Percentiles rank a stretch among this genome's conserved stretches.
These are phyloP conservation scores for Cassiopea xamachana DNA, from an alignment of 30 jellyfish, hydroid and myxozoan species.

Conservation along the genomic window DNA sequence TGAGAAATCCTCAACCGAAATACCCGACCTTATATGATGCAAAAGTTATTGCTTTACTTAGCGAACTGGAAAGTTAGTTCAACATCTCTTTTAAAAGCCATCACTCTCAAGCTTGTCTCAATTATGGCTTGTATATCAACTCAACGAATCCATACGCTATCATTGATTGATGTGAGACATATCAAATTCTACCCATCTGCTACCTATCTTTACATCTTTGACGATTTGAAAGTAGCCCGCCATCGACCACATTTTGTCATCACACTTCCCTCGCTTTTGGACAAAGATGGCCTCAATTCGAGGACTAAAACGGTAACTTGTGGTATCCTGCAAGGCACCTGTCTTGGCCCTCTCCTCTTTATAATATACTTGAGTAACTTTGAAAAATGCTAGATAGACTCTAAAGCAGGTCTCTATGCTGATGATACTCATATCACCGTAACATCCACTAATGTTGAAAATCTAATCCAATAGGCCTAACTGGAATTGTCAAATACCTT, in stretches of 20 bases:
- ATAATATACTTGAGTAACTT: no score
- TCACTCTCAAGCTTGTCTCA: constrained; percentile 3
- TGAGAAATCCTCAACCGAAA: constrained; percentile 2
- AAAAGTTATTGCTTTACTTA: neutral
- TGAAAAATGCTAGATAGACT: no score
- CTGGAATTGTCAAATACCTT: no score
- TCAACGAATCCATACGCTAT: constrained; percentile 8
- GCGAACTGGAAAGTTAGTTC: neutral
- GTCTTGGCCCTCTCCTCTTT: no score
- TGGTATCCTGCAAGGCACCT: no score
- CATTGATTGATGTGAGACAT: neutral
- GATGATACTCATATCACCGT: no score
- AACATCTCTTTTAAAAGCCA: neutral
- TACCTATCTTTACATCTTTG: neutral
- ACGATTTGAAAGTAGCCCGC: neutral
- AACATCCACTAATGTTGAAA: no score
- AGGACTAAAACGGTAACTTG: no score
- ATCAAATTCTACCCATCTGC: constrained; percentile 14
- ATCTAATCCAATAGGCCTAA: no score
- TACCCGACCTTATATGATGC: constrained; percentile 34
- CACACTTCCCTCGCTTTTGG: no score
- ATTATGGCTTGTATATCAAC: neutral
- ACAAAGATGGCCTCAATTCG: no score
- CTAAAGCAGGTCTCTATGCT: no score
- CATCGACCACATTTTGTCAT: neutral